These are phyloP conservation scores for Anguilla pacifica DNA, from an alignment of 2,797 vertebrate species.

Conservation along the genomic window DNA sequence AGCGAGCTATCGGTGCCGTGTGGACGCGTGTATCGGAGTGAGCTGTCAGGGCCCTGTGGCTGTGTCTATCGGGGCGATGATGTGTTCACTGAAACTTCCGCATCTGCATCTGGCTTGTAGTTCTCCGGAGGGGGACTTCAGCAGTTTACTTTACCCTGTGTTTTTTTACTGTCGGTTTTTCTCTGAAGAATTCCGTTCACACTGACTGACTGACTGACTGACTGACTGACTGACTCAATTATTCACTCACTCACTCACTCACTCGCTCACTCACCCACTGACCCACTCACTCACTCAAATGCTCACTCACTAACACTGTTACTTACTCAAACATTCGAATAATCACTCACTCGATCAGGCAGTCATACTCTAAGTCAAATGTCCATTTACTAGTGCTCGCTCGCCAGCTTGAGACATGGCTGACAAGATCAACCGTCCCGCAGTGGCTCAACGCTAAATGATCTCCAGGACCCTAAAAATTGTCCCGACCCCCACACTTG, in stretches of 20 bases:
- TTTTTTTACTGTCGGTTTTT: background rate
- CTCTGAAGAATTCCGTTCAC: background rate
- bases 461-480: background rate
- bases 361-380: background rate
- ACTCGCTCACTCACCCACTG: background rate
- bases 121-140: background rate
- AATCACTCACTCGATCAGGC: background rate
- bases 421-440: background rate
- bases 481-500: no score
- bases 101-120: background rate
- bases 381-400: background rate
- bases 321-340: background rate
- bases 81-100: background rate
- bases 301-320: background rate
- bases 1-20: background rate
- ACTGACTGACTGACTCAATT: background rate
- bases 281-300: background rate
- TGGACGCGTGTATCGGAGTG: background rate
- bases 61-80: background rate
- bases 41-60: background rate
- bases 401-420: no score
- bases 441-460: background rate
- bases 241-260: background rate
- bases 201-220: background rate
- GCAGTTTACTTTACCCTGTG: background rate